Percentiles rank a stretch among this genome's conserved stretches.
phyloP scores from a whole-genome alignment of 2,113 vertebrate genomes.

The Megaptera novaeangliae region DNA sequence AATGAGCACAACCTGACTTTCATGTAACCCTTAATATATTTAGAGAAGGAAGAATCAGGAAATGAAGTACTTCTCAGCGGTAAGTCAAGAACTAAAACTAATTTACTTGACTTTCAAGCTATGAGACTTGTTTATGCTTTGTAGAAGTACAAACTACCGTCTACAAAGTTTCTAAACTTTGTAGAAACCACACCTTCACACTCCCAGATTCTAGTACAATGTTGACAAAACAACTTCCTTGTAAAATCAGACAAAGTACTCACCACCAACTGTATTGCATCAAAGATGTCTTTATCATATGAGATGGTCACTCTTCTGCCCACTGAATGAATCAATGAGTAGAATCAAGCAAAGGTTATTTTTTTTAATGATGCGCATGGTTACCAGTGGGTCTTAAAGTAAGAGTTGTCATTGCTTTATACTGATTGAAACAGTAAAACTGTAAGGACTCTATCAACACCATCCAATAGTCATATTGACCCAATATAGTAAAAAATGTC shows the following conservation, averaged over 20 bases:
- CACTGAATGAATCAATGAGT: not conserved
- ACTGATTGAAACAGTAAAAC: not conserved
- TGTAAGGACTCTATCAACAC: not conserved
- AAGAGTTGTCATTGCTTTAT: not conserved
- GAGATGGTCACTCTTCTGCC: not conserved
- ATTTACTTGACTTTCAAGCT: constrained; percentile 82
- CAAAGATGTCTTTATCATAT: not conserved
- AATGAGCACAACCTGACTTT: constrained; percentile 80
- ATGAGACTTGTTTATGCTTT: constrained; percentile 55
- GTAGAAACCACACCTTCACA: constrained; percentile 71
- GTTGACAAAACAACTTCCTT: constrained; percentile 54
- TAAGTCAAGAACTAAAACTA: constrained; percentile 89
- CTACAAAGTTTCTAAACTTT: not conserved
- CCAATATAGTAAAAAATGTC: not conserved
- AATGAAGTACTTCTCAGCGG: constrained; percentile 83
- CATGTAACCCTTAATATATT: constrained; percentile 79
- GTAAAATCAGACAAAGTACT: not conserved
- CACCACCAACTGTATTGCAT: not conserved
- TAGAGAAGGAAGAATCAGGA: constrained; percentile 78
- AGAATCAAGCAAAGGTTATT: not conserved
- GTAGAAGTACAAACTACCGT: constrained; percentile 19
- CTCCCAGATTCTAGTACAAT: constrained; percentile 57
- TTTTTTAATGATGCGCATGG: not conserved
- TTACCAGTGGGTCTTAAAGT: not conserved
- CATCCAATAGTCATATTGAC: not conserved